phyloP scores from a whole-genome alignment of 2,797 vertebrate genomes.

The Gymnodraco acuticeps region DNA sequence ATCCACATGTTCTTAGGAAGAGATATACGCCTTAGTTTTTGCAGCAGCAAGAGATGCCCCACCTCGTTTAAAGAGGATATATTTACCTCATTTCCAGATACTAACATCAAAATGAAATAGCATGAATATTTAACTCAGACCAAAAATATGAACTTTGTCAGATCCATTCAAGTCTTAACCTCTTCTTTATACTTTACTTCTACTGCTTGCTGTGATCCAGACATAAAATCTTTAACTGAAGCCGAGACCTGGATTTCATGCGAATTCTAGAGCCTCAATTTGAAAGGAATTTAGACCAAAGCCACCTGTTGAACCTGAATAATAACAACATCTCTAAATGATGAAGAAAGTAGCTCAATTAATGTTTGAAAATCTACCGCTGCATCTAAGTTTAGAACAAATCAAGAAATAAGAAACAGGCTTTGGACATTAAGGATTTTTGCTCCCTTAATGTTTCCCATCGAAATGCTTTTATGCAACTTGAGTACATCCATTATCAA shows the following conservation, averaged over 20 bases:
- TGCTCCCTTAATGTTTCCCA: too few species aligned
- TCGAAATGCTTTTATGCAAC: background rate
- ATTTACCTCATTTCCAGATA: too few species aligned
- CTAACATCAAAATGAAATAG: background rate
- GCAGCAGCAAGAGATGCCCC: conserved; percentile 13
- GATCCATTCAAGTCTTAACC: background rate
- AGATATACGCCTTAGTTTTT: conserved; percentile 31
- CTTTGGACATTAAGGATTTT: too few species aligned
- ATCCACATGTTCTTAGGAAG: conserved; percentile 43
- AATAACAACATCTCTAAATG: background rate
- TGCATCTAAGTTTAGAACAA: background rate
- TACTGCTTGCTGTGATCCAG: background rate
- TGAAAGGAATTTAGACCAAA: too few species aligned
- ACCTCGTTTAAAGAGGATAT: too few species aligned
- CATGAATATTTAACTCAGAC: too few species aligned
- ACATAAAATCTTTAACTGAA: conserved; percentile 7
- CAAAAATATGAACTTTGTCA: background rate
- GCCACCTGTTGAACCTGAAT: background rate
- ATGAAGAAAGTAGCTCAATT: background rate
- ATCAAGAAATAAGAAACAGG: background rate
- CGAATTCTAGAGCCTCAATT: too few species aligned
- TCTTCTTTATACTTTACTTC: too few species aligned
- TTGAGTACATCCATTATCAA: background rate
- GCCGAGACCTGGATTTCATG: background rate
- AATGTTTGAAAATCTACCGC: background rate